Base-by-base conservation (phyloP, 2,113 vertebrate genomes). In the Psilopsiagon aurifrons region DNA sequence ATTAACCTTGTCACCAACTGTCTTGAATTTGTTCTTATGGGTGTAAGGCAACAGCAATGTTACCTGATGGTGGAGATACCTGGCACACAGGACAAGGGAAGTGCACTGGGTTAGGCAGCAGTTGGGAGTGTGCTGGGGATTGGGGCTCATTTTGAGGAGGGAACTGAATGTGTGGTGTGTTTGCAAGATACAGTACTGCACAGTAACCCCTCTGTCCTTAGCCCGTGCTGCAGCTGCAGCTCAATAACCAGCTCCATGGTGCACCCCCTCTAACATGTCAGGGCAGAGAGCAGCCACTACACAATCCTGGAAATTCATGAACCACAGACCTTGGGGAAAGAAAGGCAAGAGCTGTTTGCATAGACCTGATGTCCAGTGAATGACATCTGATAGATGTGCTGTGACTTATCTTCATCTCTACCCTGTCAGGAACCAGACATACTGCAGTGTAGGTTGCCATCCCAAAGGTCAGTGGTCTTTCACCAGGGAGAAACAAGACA, bases 101-200 rank as follows among this genome's bases (percentile, higher is more conserved):
- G 66, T 71, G 49, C 24, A 23, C 27, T 7, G 60, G 22, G 31
- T 17, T 33, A 70, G 73, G 47, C 60, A 78, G 64, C 64, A 52
- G n/a, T 0, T 0, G 0, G 55, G 60, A 66, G 11, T 0, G 0
- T 46, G 39, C 25, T n/a, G 63, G 25, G 33, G 16, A 17, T 12
- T 35, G 41, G 27, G 29, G 29, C 27, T 74, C 7, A 0, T 57
- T 82, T 33, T 47, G 12, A 69, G 12, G 22, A 63, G 37, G 60
- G 20, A 62, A 43, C 17, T 55, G 68, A 23, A 23, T 3, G 14
- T 6, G 23, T 9, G 13, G 15, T 9, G 23, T 0, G 0, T 41
- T 12, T 66, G 22, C 51, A 47, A 81, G 33, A 37, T 35, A 41
- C 1, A 71, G 37, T 31, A n/a, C 18, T 27, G 55, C 78, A n/a